A percentile compares a stretch with the other conserved stretches of the same genome.
Evolutionary conservation across 2,113 vertebrate genomes (phyloP).

Genomic region (Zootoca vivipara): DNA sequence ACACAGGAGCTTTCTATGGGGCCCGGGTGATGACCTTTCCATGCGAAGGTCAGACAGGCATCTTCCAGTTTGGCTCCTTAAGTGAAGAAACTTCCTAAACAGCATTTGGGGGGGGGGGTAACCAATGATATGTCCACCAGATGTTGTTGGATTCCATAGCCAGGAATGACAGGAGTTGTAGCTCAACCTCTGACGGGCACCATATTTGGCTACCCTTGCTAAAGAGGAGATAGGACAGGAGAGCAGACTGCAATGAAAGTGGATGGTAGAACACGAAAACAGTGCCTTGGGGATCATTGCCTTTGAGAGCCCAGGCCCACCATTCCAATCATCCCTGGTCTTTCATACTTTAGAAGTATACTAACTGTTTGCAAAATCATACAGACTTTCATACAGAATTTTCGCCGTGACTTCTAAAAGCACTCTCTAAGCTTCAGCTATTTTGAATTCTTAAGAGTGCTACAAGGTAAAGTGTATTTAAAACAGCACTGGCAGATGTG

Average conservation of each 20-base stretch:
- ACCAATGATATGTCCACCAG: too few relatives aligned
- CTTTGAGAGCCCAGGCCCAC: too few relatives aligned
- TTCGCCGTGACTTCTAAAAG: background rate
- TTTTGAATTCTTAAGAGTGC: background rate
- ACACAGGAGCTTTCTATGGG: background rate
- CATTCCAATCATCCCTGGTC: background rate
- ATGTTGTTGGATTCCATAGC: too few relatives aligned
- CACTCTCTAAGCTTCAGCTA: background rate
- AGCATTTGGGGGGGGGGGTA: too few relatives aligned
- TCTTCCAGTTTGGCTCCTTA: background rate
- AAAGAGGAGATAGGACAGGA: background rate
- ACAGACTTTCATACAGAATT: too few relatives aligned
- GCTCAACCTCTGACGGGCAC: too few relatives aligned
- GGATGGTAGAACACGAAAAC: background rate
- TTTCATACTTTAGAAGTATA: background rate
- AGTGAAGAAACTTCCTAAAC: background rate
- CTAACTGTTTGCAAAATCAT: background rate
- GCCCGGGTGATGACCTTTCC: background rate
- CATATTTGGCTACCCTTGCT: too few relatives aligned
- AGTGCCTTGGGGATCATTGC: too few relatives aligned
- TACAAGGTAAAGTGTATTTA: background rate
- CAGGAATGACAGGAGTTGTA: too few relatives aligned
- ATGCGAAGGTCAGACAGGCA: background rate
- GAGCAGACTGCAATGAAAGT: background rate
- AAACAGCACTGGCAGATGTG: slow-evolving; percentile 13